Base-by-base conservation (phyloP, 2,888 invertebrate species). In the Psylliodes chrysocephalus region DNA sequence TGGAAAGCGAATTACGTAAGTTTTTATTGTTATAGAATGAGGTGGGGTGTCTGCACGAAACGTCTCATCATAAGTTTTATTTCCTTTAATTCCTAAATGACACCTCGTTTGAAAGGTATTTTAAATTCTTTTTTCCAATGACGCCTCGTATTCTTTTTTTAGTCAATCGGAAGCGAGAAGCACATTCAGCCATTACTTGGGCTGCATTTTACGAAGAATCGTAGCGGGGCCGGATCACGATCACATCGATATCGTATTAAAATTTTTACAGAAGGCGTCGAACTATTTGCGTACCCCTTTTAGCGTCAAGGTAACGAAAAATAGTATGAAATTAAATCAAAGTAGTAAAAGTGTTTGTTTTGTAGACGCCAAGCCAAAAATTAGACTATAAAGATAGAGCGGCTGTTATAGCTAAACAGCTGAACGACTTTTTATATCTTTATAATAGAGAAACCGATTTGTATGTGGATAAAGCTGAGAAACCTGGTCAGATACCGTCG, bases 401-500 rank as follows among this genome's bases (percentile, higher is more conserved):
- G 64, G 94, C 94, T 1, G 89, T 94, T 73, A 90, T 93, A 53
- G 92, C 94, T 1, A 94, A 93, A 81, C 90, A 93, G 73, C 84
- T 93, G 53, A 91, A 91, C 77, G 94, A 94, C 81, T 94, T 93
- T 82, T 86, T 94, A 53, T 91, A 92, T 83, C 85, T 91, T 75
- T 94, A 94, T 82, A 92, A 91, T 78, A 85, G 90, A 57, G 94
- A 94, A 82, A 94, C 94, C 0, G 93, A 94, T 73, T 83, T 91
- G 19, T 91, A 90, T 77, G 86, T 89, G 1, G 91, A 91, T 79
- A 87, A 89, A 56, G 88, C 89, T 64, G 91, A 91, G 74, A 85
- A 86, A 66, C 87, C 88, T 52, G 88, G 84, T 78, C 80, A 84
- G 57, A 82, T 87, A 61, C 86, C 86, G 1, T 82, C 82, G 67